Evolutionary conservation across 2,113 vertebrate species (phyloP).

Genomic region (Campylomormyrus tamandua): DNA sequence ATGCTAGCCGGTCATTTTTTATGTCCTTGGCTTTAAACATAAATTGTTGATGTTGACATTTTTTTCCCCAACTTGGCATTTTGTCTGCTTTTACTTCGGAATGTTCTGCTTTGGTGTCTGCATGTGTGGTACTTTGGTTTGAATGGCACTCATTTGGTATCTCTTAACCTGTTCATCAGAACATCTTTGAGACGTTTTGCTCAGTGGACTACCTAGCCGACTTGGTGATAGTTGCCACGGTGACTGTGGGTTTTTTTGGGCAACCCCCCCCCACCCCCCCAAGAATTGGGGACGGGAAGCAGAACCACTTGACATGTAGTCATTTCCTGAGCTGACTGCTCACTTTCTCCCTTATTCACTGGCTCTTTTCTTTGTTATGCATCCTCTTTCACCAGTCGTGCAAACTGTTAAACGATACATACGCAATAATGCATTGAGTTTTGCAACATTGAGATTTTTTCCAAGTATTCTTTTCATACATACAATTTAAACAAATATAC

Average conservation of each 20-base stretch:
- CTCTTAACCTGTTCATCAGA: background rate
- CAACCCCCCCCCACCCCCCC: background rate
- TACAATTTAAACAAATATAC: background rate
- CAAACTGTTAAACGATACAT: background rate
- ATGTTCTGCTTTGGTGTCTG: background rate
- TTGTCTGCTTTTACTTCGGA: background rate
- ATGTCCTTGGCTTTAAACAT: background rate
- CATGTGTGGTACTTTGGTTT: background rate
- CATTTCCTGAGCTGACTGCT: background rate
- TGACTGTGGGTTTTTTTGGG: background rate
- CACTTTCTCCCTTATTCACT: background rate
- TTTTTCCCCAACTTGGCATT: background rate
- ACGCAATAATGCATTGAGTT: background rate
- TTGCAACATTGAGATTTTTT: background rate
- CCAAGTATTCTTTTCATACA: background rate
- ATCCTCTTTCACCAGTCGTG: background rate
- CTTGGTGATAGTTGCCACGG: background rate
- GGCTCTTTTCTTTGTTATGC: background rate
- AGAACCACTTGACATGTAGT: background rate
- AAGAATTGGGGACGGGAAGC: background rate
- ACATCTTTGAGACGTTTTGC: background rate
- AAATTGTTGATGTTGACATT: background rate
- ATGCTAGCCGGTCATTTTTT: background rate
- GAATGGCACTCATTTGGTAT: background rate
- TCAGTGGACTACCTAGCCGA: background rate